Conservation (phyloP, 2,888 invertebrate genomes). For the Patella pellucida region DNA sequence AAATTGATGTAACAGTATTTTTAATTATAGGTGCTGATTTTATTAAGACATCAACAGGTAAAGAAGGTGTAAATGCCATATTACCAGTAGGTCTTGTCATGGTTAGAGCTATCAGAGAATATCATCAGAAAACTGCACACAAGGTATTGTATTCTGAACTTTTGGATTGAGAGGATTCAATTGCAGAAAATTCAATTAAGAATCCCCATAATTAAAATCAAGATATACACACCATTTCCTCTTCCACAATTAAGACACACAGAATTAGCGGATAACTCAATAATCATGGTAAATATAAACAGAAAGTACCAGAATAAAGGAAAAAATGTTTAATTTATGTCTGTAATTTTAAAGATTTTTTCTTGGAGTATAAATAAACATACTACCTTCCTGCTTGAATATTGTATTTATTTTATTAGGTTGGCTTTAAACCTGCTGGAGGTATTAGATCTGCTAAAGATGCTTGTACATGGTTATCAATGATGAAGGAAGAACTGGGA, state of each 20-base stretch:
- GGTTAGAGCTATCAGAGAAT: constrained; percentile 88
- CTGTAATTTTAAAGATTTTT: neutral
- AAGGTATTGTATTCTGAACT: constrained; percentile 62
- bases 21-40: constrained; percentile 87
- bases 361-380: neutral
- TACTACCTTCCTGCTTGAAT: neutral
- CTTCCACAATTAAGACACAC: too few relatives aligned
- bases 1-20: neutral
- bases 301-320: neutral
- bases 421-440: constrained; percentile 98
- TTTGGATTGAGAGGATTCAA: too few relatives aligned
- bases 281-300: too few relatives aligned
- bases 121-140: constrained; percentile 80
- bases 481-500: constrained; percentile 88
- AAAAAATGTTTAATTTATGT: neutral
- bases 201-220: too few relatives aligned
- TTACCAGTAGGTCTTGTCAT: constrained; percentile 91
- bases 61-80: constrained; percentile 95
- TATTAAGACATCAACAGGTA: constrained; percentile 97
- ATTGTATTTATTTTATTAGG: constrained; percentile 73
- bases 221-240: too few relatives aligned
- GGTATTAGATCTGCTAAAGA: constrained; percentile 90
- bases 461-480: constrained; percentile 86
- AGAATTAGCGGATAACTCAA: too few relatives aligned
- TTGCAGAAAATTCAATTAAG: too few relatives aligned